Evolutionary conservation across 2,113 vertebrate genomes (phyloP).

Genomic region (Bambusicola thoracicus): DNA sequence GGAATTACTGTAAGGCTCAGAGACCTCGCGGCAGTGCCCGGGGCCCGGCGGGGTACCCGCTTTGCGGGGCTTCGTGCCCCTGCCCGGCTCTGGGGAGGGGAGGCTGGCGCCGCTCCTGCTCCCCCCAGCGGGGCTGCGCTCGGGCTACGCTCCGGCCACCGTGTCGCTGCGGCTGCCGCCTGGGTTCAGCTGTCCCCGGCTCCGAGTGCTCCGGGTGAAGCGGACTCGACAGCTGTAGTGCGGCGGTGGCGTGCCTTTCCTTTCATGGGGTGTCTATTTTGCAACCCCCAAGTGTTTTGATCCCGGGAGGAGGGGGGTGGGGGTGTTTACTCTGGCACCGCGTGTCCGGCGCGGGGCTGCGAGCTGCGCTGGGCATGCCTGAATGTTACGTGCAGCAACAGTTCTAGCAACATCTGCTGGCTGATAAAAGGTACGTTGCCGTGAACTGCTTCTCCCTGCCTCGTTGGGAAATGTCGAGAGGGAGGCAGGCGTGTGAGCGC

Average conservation of each 20-base stretch:
- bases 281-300: constrained; percentile 68
- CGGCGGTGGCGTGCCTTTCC: constrained; percentile 62
- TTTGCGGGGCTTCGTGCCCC: accelerated
- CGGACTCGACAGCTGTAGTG: constrained; percentile 52
- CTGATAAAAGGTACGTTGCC: constrained; percentile 64
- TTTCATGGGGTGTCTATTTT: constrained; percentile 68
- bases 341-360: constrained; percentile 30
- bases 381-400: constrained; percentile 20
- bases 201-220: constrained; percentile 1
- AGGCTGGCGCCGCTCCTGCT: accelerated
- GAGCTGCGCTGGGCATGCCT: constrained; percentile 17
- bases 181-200: not conserved
- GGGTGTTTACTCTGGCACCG: constrained; percentile 63
- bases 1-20: constrained; percentile 19
- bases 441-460: not conserved
- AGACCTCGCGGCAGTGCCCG: accelerated
- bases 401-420: constrained; percentile 71
- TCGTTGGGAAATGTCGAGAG: constrained; percentile 40
- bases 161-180: too few relatives aligned
- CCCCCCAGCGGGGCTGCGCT: accelerated
- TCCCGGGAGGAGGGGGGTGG: constrained; percentile 51
- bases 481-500: constrained; percentile 32
- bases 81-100: accelerated
- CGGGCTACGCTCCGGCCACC: not conserved
- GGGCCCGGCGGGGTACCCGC: accelerated